A percentile compares a stretch with the other conserved stretches of the same genome.
phyloP scores from a whole-genome alignment of 2,797 vertebrate genomes.

The Lithobates pipiens region DNA sequence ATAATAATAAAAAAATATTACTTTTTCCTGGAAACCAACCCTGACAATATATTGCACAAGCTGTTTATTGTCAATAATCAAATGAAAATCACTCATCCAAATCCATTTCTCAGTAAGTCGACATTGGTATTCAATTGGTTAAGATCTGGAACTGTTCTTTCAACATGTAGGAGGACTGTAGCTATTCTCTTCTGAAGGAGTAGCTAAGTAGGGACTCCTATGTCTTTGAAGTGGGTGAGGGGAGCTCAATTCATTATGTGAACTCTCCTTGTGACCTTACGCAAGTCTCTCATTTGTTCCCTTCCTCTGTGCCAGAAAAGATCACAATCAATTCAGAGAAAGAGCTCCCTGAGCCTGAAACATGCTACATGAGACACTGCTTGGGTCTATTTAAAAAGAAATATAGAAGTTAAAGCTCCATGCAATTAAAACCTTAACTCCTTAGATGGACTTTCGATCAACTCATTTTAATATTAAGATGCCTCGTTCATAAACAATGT shows the following conservation, averaged over 20 bases:
- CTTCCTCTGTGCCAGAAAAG: conserved; percentile 32
- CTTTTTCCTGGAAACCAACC: conserved; percentile 18
- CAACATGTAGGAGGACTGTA: conserved; percentile 37
- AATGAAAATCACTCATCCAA: background rate
- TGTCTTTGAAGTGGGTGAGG: conserved; percentile 46
- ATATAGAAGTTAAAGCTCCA: background rate
- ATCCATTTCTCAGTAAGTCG: conserved; percentile 47
- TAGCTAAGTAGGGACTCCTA: conserved; percentile 42
- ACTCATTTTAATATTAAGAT: background rate
- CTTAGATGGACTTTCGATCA: conserved; percentile 7
- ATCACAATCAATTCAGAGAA: conserved; percentile 41
- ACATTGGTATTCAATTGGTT: conserved; percentile 27
- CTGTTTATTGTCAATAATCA: background rate
- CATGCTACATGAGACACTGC: conserved; percentile 1
- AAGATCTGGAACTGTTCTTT: conserved; percentile 27
- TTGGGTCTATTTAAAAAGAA: conserved; percentile 7
- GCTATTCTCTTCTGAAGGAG: conserved; percentile 43
- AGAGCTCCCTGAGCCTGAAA: conserved; percentile 10
- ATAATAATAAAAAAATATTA: background rate
- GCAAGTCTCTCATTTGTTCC: conserved; percentile 46
- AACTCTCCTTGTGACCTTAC: conserved; percentile 51
- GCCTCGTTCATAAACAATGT: background rate
- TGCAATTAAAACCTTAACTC: conserved; percentile 1
- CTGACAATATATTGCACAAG: background rate
- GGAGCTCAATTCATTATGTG: conserved; percentile 46